Base-by-base conservation (phyloP, 2,888 invertebrate species). In the Andrena hattorfiana region DNA sequence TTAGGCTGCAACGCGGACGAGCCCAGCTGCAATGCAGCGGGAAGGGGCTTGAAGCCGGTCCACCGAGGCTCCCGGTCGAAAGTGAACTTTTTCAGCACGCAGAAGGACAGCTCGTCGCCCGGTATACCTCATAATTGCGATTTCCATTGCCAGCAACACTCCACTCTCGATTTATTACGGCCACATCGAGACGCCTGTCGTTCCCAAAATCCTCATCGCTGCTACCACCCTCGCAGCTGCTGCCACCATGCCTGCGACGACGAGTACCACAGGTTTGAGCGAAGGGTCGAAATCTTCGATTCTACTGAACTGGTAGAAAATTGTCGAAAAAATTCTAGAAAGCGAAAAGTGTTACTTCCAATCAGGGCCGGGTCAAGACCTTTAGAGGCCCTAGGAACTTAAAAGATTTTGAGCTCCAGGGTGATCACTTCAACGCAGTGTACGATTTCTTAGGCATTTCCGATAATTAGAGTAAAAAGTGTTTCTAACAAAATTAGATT, bases 61-160 rank as follows among this genome's bases (percentile, higher is more conserved):
- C 59, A 35, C 28, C 70, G 70, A 10, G 54, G 63, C 32, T 51
- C 60, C 5, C 60, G 74, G 16, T 77, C 72, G 59, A 87, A 80
- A 28, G 20, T 68, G 56, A 59, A 60, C 20, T 30, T 48, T 16
- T 69, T 35, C 13, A 42, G 23, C 26, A 3, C 66, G 32, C 62
- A 64, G 8, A 81, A 60, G 13, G 64, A 72, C 26, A 69, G 59
- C 28, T 20, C 59, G 32, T 73, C 49, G 28, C 7, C 30, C 3
- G 68, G 16, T 8, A 35, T 49, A 2, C 63, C 74, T 5, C 83
- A 59, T 1, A 30, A 23, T 1, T 75, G 76, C 54, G 74, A 82
- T 30, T 28, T 10, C 56, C 73, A 72, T n/a, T 79, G 81, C 28
- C 10, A 28, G 32, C 85, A 81, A 28, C 83, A 79, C 49, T 72